Conservation (phyloP, 2,888 invertebrate genomes). For the Pteria penguin region DNA sequence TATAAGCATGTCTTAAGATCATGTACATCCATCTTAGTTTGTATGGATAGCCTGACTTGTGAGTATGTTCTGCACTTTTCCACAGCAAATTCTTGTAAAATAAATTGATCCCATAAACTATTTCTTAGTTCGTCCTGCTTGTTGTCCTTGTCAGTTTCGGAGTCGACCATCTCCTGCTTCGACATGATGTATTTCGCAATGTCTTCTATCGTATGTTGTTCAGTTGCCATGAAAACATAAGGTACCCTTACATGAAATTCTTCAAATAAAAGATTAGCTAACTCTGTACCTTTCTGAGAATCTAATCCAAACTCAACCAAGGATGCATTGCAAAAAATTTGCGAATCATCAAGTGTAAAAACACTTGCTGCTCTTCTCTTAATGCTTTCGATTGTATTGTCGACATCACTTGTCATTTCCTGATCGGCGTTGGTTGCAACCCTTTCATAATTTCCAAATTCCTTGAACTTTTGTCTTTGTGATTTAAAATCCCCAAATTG, state of each 20-base stretch:
- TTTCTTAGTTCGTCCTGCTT: background rate
- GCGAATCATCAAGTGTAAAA: background rate
- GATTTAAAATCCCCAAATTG: background rate
- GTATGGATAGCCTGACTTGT: background rate
- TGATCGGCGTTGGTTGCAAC: background rate
- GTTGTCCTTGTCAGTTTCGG: background rate
- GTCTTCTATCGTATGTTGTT: background rate
- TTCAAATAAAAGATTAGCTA: slow-evolving; percentile 12
- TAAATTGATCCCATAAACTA: no score
- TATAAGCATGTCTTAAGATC: background rate
- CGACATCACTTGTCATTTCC: background rate
- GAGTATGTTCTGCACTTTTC: background rate
- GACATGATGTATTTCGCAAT: background rate
- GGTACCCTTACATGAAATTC: background rate
- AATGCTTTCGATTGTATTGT: background rate
- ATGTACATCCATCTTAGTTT: background rate
- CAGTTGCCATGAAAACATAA: background rate
- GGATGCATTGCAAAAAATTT: background rate
- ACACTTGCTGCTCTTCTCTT: background rate
- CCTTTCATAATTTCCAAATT: no score
- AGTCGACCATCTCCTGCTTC: background rate
- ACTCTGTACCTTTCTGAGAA: slow-evolving; percentile 24
- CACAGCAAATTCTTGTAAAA: background rate
- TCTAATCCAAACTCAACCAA: slow-evolving; percentile 11
- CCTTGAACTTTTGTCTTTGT: background rate